Evolutionary conservation across 1,140 invertebrate species (phyloP).

Genomic region (Coelopa frigida): DNA sequence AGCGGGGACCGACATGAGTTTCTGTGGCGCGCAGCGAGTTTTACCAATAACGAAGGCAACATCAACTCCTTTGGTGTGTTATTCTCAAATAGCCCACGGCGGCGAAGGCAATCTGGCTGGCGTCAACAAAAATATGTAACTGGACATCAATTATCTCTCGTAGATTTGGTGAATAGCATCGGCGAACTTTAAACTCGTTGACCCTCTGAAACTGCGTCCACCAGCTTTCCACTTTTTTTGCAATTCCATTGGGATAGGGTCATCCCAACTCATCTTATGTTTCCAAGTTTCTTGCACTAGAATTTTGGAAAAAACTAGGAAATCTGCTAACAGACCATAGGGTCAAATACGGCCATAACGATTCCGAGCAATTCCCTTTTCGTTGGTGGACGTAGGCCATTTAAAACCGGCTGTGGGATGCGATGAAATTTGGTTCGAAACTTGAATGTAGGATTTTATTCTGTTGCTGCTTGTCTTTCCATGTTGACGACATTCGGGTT

Average conservation of each 20-base stretch:
- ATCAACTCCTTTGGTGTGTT: neutral
- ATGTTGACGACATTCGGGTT: neutral
- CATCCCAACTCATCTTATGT: slow-evolving; percentile 16
- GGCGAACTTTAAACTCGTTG: neutral
- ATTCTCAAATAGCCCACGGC: too few species aligned
- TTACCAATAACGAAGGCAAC: slow-evolving; percentile 19
- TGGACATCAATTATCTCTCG: slow-evolving; percentile 6
- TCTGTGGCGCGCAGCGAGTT: slow-evolving; percentile 23
- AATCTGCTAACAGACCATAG: slow-evolving; percentile 37
- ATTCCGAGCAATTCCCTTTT: slow-evolving; percentile 29
- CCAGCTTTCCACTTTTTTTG: slow-evolving; percentile 16
- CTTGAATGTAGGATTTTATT: slow-evolving; percentile 11
- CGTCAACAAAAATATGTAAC: slow-evolving; percentile 25
- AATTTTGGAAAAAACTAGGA: slow-evolving; percentile 37
- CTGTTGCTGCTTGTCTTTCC: slow-evolving; percentile 7
- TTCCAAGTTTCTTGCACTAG: slow-evolving; percentile 41
- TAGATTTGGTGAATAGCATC: slow-evolving; percentile 1
- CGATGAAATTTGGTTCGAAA: slow-evolving; percentile 6
- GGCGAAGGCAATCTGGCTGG: slow-evolving; percentile 27
- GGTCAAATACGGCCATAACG: slow-evolving; percentile 40
- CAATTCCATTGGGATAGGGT: neutral
- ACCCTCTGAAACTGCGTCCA: slow-evolving; percentile 11
- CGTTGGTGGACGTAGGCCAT: slow-evolving; percentile 14
- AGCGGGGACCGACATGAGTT: slow-evolving; percentile 21
- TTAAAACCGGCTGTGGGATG: slow-evolving; percentile 1